Evolutionary conservation across 2,888 invertebrate species (phyloP), one percentile per base, ranked within the genome.

Genomic region (Dolomedes plantarius): DNA sequence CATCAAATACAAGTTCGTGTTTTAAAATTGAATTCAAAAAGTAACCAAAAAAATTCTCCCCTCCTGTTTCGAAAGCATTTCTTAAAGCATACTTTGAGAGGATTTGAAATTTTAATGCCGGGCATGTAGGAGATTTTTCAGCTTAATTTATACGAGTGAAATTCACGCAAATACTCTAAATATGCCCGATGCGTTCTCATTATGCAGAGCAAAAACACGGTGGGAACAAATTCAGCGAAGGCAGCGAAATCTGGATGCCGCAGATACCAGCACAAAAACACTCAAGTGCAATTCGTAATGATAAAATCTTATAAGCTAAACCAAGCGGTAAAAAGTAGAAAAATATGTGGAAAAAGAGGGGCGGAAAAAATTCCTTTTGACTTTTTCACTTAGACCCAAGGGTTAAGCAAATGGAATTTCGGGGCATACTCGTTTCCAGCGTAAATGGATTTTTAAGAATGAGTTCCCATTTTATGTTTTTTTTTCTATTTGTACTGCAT

Each of bases 341-440:
- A 36, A 56, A 56, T 6, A 56, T 56, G 5, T 23, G 23, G 56
- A 56, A 23, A 56, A 56, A 56, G 23, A 56, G 11, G 1, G 23
- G 56, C 23, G 9, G 36, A 36, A 36, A 36, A 36, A 36, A 36
- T 36, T 36, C 36, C 9, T 36, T 36, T 36, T 36, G 36, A 36
- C 41, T 65, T 64, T 75, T 81, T 65, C 64, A 19, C 64, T 72
- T 72, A 39, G 77, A 65, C 82, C 67, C 75, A 39, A 68, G 77
- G 83, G 83, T 85, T 85, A 83, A 85, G 68, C 75, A 85, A 85
- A 73, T 85, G 77, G 83, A 77, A 73, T 77, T 77, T 85, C 62
- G 72, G 77, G 73, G 77, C 76, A 76, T 1, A 19, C 68, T 67
- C 83, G 67, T 73, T 77, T 73, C 39, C 29, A 31, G 39, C 67